Base-by-base conservation (phyloP, 2,113 vertebrate species). In the Cyprinodon brontotheroides region DNA sequence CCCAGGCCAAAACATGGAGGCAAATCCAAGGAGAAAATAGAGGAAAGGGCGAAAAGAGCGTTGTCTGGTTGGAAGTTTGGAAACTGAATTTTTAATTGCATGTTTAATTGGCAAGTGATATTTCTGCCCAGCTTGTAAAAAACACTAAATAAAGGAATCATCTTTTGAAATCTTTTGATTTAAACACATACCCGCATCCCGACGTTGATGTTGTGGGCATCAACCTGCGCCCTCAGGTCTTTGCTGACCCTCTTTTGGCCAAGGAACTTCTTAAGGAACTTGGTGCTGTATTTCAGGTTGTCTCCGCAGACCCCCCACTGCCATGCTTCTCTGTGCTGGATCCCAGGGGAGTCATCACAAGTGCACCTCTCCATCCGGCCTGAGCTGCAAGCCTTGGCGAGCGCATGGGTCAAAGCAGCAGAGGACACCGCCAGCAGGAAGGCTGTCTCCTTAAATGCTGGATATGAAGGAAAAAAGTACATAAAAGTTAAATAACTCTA, bases 311-410 rank as follows among this genome's bases (percentile, higher is more conserved):
- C 95, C 0, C 98, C 98, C 98, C 98, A 99, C 81, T 99, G 98
- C 98, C 98, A 99, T 8, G 98, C 97, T 79, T 97, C 96, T 40
- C 96, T 94, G 83, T 98, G 97, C 91, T 99, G 96, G 89, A 99
- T 95, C 22, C 95, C 98, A 0, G 96, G 97, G 15, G 98, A 98
- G 77, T 99, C 98, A 2, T 99, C 98, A 0, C 98, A 99, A 20
- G 97, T 99, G 84, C 98, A 99, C 68, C 98, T 95, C 89, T 99
- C 98, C 98, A 99, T 98, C 20, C 98, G 96, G 10, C 98, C 98
- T 0, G 96, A 97, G 15, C 98, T 99, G 85, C 98, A 99, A 0
- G 98, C 98, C 70, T 97, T 96, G 83, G 98, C 98, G 75, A 99
- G 88, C 0, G 97, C 94, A 69, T 99, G 98, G 0, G 97, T 97